Evolutionary conservation across 1,140 invertebrate genomes (phyloP).

Genomic region (Cylas formicarius): DNA sequence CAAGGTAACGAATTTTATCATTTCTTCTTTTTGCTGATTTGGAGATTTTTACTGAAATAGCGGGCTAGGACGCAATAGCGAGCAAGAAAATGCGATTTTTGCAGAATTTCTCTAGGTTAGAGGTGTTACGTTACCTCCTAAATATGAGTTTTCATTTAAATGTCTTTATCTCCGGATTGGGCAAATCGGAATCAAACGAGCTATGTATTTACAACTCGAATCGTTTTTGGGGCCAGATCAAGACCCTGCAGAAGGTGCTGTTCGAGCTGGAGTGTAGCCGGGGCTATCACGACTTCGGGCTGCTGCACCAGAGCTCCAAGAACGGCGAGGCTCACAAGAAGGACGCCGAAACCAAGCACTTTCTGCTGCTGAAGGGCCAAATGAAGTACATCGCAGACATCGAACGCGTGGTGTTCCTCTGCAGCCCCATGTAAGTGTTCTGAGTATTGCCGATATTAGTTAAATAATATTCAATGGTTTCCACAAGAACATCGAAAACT

Average conservation of each 20-base stretch:
- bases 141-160: too few species aligned
- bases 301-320: constrained; percentile 4
- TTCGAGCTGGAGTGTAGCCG: constrained; percentile 38
- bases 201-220: background rate
- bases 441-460: background rate
- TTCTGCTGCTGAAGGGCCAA: constrained; percentile 71
- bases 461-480: too few species aligned
- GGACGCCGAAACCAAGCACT: constrained; percentile 41
- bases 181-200: background rate
- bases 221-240: constrained; percentile 23
- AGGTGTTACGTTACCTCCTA: too few species aligned
- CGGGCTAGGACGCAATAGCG: too few species aligned
- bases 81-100: too few species aligned
- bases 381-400: constrained; percentile 75
- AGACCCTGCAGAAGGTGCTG: constrained; percentile 32
- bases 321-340: constrained; percentile 4
- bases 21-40: too few species aligned
- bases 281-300: constrained; percentile 14
- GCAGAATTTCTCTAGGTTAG: too few species aligned
- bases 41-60: too few species aligned
- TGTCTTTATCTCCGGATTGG: background rate
- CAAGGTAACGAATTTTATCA: too few species aligned
- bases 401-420: constrained; percentile 72
- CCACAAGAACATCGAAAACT: too few species aligned
- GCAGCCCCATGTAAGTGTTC: constrained; percentile 70